Conservation (phyloP, 2,797 vertebrate genomes). For the Amphiprion clarkii region DNA sequence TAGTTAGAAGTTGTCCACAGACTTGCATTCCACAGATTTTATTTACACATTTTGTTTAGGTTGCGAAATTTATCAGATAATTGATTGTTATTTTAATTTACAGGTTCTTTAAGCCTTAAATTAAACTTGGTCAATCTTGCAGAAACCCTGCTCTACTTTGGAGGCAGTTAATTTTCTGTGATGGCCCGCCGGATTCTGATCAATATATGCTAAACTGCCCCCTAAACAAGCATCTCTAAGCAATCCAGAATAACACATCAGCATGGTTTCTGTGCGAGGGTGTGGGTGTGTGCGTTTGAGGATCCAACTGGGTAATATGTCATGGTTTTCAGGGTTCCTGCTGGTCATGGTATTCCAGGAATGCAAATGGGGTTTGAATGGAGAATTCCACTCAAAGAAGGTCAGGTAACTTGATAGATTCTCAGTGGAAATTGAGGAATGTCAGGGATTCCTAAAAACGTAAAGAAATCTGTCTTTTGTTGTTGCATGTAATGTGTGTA, state of each 20-base stretch:
- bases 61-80: slow-evolving; percentile 22
- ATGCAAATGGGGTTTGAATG: slow-evolving; percentile 52
- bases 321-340: slow-evolving; percentile 56
- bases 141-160: slow-evolving; percentile 28
- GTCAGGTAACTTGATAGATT: slow-evolving; percentile 51
- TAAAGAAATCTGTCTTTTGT: neutral
- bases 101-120: slow-evolving; percentile 48
- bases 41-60: slow-evolving; percentile 41
- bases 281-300: neutral
- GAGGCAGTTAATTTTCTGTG: slow-evolving; percentile 64
- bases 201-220: slow-evolving; percentile 64
- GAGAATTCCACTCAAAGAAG: slow-evolving; percentile 49
- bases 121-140: slow-evolving; percentile 26
- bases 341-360: slow-evolving; percentile 71
- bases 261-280: slow-evolving; percentile 13
- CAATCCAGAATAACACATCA: slow-evolving; percentile 54
- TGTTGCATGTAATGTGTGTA: neutral
- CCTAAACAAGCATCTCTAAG: slow-evolving; percentile 57
- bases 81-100: slow-evolving; percentile 37
- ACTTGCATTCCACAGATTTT: neutral
- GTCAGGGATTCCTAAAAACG: slow-evolving; percentile 10
- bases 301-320: slow-evolving; percentile 60
- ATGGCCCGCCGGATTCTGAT: slow-evolving; percentile 50
- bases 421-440: slow-evolving; percentile 52
- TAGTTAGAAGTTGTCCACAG: neutral